Evolutionary conservation across 1,140 invertebrate genomes (phyloP).

Genomic region (Trichonephila clavipes): DNA sequence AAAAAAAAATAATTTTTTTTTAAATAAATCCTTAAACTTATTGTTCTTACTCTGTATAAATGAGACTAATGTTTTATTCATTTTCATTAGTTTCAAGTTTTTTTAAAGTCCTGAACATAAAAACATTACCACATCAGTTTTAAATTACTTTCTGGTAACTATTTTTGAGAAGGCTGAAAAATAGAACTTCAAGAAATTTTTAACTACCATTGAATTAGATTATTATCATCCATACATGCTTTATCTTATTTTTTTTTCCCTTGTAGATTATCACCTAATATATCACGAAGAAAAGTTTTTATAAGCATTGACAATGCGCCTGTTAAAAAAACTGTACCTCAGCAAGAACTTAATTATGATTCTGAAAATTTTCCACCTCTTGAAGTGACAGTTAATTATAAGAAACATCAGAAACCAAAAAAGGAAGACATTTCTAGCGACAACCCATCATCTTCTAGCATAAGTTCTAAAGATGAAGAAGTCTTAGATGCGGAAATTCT

Average conservation of each 20-base stretch:
- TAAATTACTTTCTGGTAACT: too few species aligned
- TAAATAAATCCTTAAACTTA: too few species aligned
- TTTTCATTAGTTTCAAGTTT: too few species aligned
- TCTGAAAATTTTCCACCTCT: conserved; percentile 5
- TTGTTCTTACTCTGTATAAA: too few species aligned
- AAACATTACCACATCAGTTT: too few species aligned
- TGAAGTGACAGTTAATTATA: neutral
- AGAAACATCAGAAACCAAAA: neutral
- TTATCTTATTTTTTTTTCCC: neutral
- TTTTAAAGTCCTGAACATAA: too few species aligned
- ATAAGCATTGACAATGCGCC: neutral
- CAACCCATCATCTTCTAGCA: neutral
- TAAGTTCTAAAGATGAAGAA: neutral
- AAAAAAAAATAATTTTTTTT: too few species aligned
- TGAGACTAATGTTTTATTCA: too few species aligned
- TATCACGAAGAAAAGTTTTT: neutral
- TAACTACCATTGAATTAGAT: too few species aligned
- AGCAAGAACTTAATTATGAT: conserved; percentile 19
- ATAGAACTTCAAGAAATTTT: too few species aligned
- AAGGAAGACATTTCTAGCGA: neutral
- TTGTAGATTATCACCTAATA: neutral
- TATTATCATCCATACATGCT: too few species aligned
- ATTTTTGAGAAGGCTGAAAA: too few species aligned
- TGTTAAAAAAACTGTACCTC: neutral
- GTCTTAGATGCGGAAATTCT: neutral